These are phyloP conservation scores for Sussaba pulchella DNA, from an alignment of 2,888 invertebrate genomes.

Conservation along the genomic window DNA sequence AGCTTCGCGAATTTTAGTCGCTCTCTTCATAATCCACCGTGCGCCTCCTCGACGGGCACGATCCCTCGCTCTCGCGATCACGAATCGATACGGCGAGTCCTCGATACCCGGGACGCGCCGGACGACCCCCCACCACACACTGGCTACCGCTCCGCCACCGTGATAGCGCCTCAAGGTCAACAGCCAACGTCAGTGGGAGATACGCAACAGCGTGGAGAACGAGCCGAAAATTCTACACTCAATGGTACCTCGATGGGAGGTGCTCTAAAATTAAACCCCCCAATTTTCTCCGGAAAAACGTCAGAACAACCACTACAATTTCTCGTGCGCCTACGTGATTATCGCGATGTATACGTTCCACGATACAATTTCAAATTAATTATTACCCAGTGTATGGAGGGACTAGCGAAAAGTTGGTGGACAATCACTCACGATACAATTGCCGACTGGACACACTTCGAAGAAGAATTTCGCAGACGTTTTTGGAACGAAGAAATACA, in stretches of 20 bases:
- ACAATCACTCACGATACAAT: neutral
- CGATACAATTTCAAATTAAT: slow-evolving; percentile 10
- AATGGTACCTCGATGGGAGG: neutral
- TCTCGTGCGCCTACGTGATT: neutral
- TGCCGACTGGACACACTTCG: slow-evolving; percentile 18
- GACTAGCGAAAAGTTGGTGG: slow-evolving; percentile 22
- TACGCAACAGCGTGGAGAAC: too few relatives aligned
- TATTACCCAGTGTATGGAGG: slow-evolving; percentile 10
- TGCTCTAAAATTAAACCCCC: neutral
- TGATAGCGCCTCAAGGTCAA: neutral
- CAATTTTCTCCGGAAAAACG: neutral
- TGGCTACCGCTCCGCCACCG: too few relatives aligned
- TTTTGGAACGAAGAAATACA: slow-evolving; percentile 27
- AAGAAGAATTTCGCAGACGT: neutral
- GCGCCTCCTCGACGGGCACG: too few relatives aligned
- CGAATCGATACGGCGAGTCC: too few relatives aligned
- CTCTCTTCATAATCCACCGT: too few relatives aligned
- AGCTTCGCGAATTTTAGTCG: too few relatives aligned
- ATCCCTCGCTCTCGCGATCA: too few relatives aligned
- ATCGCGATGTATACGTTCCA: slow-evolving; percentile 7
- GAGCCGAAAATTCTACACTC: too few relatives aligned
- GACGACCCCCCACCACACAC: too few relatives aligned
- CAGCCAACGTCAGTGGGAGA: too few relatives aligned
- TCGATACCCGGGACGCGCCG: too few relatives aligned
- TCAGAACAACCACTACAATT: slow-evolving; percentile 23